Base-by-base conservation (phyloP, 2,797 vertebrate species). In the Cottoperca gobio region DNA sequence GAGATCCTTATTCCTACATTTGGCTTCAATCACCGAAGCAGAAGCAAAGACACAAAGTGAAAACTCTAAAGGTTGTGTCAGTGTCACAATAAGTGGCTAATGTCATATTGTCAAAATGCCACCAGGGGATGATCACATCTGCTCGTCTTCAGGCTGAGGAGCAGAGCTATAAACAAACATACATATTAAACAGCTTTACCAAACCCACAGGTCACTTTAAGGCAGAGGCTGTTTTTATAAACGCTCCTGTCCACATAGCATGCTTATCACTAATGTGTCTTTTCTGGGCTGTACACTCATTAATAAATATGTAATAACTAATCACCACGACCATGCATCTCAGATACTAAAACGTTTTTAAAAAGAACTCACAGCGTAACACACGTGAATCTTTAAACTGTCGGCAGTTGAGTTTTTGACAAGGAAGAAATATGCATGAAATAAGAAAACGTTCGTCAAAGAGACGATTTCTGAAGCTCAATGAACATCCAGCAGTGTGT, bases 11-110 rank as follows among this genome's bases (percentile, higher is more conserved):
- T 65, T 74, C 50, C 4, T 3, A 13, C 28, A 26, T 50, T 61
- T 58, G 5, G 21, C 23, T 62, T 57, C 24, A 40, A 68, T 28
- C 19, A 59, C 39, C 43, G 16, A 14, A 46, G n/a, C 61, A 6
- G 24, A 42, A 24, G 3, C 11, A 21, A 21, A 50, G 12, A 70
- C 33, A 52, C 9, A 39, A 13, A 66, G 16, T 23, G n/a, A 16
- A 65, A 70, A 54, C 17, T 48, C 17, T 24, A 14, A 67, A 49
- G 23, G 23, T 46, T 50, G 23, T 57, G 31, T 73, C 17, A 60
- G 13, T 65, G 49, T 68, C 14, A 57, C 21, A 46, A 28, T 42
- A 26, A 48, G 53, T 52, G 23, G 6, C 9, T 59, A 28, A 24
- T 57, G 37, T 54, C 31, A 60, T 10, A 46, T n/a, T 2, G 3